Conservation (phyloP, 2,888 invertebrate genomes). For the Pseudococcus longispinus region DNA sequence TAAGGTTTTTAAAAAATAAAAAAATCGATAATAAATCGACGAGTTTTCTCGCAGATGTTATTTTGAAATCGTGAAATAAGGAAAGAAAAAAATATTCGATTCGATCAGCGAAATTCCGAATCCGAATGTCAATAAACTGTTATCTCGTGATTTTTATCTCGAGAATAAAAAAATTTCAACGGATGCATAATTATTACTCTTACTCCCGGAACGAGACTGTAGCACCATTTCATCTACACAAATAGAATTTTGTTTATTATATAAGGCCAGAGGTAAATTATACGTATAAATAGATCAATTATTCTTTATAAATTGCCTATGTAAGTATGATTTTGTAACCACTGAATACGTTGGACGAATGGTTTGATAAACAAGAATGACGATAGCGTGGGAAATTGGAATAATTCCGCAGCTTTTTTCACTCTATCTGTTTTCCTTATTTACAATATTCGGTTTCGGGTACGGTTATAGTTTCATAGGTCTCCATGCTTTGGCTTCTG, state of each 20-base stretch:
- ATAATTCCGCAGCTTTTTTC: not conserved
- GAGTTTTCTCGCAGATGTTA: no score
- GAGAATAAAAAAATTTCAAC: constrained; percentile 1
- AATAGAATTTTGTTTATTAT: not conserved
- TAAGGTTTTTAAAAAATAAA: constrained; percentile 5
- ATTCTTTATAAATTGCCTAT: not conserved
- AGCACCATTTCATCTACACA: not conserved
- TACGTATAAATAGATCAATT: not conserved
- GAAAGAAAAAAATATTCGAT: not conserved
- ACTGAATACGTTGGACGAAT: not conserved
- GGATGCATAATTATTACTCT: not conserved
- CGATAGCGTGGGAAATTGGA: not conserved
- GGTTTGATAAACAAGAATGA: not conserved
- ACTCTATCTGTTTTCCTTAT: not conserved
- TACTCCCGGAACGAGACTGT: not conserved
- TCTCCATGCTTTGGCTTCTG: not conserved
- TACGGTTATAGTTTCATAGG: not conserved
- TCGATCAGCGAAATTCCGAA: constrained; percentile 2
- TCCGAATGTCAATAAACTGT: constrained; percentile 30
- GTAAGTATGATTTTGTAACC: not conserved
- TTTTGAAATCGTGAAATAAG: not conserved
- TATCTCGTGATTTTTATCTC: constrained; percentile 16
- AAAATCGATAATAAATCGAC: no score
- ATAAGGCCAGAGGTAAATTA: not conserved
- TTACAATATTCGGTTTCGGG: not conserved